Conservation (phyloP, 2,113 vertebrate genomes). For the Mystacornis crossleyi region DNA sequence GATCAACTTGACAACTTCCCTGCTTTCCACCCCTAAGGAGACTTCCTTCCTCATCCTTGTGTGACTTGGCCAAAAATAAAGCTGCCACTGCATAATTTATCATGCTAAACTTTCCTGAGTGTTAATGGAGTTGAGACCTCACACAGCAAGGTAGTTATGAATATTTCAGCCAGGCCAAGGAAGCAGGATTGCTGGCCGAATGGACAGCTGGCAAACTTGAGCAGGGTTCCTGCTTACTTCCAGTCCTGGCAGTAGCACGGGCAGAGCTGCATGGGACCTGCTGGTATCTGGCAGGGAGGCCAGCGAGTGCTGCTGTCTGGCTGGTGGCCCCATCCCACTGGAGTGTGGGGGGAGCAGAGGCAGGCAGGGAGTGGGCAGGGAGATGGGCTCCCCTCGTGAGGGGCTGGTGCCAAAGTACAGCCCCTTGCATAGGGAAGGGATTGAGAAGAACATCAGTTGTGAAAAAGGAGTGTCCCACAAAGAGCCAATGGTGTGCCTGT, state of each 20-base stretch:
- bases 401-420: background rate
- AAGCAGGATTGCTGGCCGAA: background rate
- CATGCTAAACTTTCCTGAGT: slow-evolving; percentile 16
- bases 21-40: background rate
- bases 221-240: background rate
- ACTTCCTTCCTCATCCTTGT: background rate
- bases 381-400: background rate
- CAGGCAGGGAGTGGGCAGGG: background rate
- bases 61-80: slow-evolving; percentile 45
- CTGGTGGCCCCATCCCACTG: background rate
- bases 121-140: slow-evolving; percentile 37
- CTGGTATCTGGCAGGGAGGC: background rate
- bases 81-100: slow-evolving; percentile 44
- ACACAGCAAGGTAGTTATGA: background rate
- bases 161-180: slow-evolving; percentile 36
- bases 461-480: background rate
- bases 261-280: background rate
- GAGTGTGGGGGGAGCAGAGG: background rate
- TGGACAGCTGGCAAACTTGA: background rate
- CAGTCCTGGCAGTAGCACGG: background rate
- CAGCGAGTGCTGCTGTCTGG: background rate
- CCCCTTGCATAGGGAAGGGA: background rate
- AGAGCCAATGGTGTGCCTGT: background rate
- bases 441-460: background rate
- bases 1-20: background rate